Conservation (phyloP, 2,113 vertebrate genomes). For the Phoxinus phoxinus region DNA sequence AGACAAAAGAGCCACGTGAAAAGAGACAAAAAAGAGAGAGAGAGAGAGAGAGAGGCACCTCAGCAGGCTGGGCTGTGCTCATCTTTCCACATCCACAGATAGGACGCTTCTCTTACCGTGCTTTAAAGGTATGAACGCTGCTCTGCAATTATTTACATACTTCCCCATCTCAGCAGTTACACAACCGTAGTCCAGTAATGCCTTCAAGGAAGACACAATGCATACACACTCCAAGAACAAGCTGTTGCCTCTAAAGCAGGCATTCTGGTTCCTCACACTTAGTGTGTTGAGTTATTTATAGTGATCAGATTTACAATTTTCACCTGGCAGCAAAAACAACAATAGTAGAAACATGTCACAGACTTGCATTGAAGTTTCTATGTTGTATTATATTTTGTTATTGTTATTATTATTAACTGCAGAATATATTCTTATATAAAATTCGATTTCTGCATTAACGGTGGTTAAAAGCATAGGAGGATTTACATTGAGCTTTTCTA, state of each 20-base stretch:
- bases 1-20: slow-evolving; percentile 48
- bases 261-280: neutral
- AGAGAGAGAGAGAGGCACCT: neutral
- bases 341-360: too few relatives aligned
- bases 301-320: too few relatives aligned
- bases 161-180: neutral
- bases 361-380: too few relatives aligned
- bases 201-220: neutral
- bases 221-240: neutral
- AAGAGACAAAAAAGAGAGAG: slow-evolving; percentile 10
- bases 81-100: neutral
- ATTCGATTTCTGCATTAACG: neutral
- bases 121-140: neutral
- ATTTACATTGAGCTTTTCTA: neutral
- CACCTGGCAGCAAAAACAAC: too few relatives aligned
- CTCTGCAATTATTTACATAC: slow-evolving; percentile 1
- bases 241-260: slow-evolving; percentile 13
- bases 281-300: too few relatives aligned
- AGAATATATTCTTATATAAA: neutral
- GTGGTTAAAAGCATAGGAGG: neutral
- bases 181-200: neutral
- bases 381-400: neutral
- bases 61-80: neutral
- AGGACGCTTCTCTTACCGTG: neutral
- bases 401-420: neutral